Evolutionary conservation across 1,140 invertebrate genomes (phyloP), one percentile per base, ranked within the genome.

Genomic region (Nasonia vitripennis): DNA sequence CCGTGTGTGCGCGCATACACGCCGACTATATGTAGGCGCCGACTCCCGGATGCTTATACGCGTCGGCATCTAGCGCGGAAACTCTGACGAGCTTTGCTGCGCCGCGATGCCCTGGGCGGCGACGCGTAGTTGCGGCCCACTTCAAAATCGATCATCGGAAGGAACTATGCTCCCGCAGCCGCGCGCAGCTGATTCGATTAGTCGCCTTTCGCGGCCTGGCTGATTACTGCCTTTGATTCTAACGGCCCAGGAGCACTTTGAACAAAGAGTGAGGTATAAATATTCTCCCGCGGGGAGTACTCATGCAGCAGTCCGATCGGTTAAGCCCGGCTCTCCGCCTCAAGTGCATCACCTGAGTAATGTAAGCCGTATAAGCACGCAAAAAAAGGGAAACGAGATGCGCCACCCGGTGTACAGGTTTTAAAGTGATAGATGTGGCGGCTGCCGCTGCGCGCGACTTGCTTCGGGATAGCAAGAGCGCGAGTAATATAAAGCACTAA

Each of bases 401-500:
- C 20, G 20, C 55, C 2, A n/a, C 20, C 20, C 55, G 55, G 51
- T 55, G 14, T 51, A 51, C 20, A 62, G 55, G 55, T n/a, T 62
- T 71, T 31, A 71, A 71, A 71, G 27, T 71, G 70, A 71, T 71
- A 34, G 34, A 71, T 31, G 70, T 31, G 70, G 70, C 70, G 31
- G 70, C 70, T 31, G 70, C 70, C 55, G 6, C 6, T n/a, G 20
- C 17, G 48, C 55, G 55, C 55, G 17, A 62, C 55, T 62, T 20
- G n/a, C 55, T 62, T 20, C 14, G 70, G 12, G 11, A 5, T 27
- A 37, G 34, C 6, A 37, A 34, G 14, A 17, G 23, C 27, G 70
- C 70, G 14, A 34, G 31, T 71, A 71, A 71, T 71, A 71, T 34
- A 31, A 71, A 71, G 27, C 31, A 71, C 70, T 89, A 90, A 90